Percentiles rank a stretch among this genome's conserved stretches.
These are phyloP conservation scores for Automeris io DNA, from an alignment of 2,888 invertebrate species.

Conservation along the genomic window DNA sequence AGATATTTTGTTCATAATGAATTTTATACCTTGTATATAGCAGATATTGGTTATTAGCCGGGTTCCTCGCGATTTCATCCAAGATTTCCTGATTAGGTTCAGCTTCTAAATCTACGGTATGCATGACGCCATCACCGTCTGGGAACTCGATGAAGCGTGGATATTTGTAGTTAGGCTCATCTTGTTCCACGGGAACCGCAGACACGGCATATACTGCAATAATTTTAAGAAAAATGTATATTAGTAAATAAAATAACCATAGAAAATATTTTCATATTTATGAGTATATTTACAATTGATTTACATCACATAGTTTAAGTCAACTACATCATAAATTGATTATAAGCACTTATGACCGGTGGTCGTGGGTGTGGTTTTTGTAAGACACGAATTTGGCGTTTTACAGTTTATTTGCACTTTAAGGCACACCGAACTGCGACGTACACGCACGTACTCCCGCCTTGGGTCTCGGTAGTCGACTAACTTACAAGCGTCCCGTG, in stretches of 20 bases:
- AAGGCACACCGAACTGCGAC: no score
- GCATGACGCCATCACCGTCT: slow-evolving; percentile 31
- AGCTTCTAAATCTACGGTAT: slow-evolving; percentile 35
- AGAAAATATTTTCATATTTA: neutral
- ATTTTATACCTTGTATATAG: slow-evolving; percentile 27
- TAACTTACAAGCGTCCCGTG: no score
- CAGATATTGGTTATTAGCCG: slow-evolving; percentile 35
- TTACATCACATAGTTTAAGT: no score
- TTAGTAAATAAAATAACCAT: neutral
- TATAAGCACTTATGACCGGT: no score
- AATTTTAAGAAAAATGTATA: neutral
- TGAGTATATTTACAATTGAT: no score
- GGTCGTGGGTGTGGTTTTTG: no score
- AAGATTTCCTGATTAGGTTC: slow-evolving; percentile 30
- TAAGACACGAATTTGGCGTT: no score
- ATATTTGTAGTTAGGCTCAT: slow-evolving; percentile 17
- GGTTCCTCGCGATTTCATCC: slow-evolving; percentile 30
- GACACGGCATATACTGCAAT: slow-evolving; percentile 11
- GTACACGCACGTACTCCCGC: no score
- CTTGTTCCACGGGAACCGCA: slow-evolving; percentile 16
- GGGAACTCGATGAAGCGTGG: slow-evolving; percentile 33
- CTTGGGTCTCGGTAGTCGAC: no score
- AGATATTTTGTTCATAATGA: no score
- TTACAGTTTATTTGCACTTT: no score
- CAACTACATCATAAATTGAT: no score